Conservation (phyloP, 1,140 invertebrate genomes). For the Parapsyche elsis region DNA sequence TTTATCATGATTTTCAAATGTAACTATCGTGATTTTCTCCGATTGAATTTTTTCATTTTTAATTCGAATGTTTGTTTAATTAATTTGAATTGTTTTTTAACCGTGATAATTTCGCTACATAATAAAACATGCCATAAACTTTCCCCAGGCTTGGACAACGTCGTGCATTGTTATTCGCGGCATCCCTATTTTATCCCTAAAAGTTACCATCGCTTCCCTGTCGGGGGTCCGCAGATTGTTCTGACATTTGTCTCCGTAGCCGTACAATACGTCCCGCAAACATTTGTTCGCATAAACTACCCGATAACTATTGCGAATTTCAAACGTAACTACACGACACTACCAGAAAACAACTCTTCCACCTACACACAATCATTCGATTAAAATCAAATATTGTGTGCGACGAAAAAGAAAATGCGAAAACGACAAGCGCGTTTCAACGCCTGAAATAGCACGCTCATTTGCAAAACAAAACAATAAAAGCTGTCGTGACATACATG, state of each 20-base stretch:
- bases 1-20: too few species aligned
- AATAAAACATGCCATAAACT: too few species aligned
- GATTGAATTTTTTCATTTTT: too few species aligned
- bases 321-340: slow-evolving; percentile 7
- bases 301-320: slow-evolving; percentile 29
- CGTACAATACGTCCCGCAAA: slow-evolving; percentile 19
- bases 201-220: slow-evolving; percentile 32
- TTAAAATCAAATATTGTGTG: neutral
- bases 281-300: slow-evolving; percentile 38
- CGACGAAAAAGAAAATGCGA: too few species aligned
- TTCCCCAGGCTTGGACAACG: too few species aligned
- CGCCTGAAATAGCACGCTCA: neutral
- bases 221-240: slow-evolving; percentile 42
- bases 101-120: too few species aligned
- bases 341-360: neutral
- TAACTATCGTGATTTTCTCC: too few species aligned
- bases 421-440: too few species aligned
- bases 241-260: slow-evolving; percentile 41
- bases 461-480: neutral
- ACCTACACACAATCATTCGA: neutral
- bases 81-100: too few species aligned
- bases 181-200: slow-evolving; percentile 28
- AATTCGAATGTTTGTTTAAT: too few species aligned
- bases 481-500: too few species aligned
- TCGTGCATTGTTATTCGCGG: too few species aligned